A percentile compares a stretch with the other conserved stretches of the same genome.
Conservation (phyloP, 2,113 vertebrate genomes). For the Vireo altiloquus region DNA sequence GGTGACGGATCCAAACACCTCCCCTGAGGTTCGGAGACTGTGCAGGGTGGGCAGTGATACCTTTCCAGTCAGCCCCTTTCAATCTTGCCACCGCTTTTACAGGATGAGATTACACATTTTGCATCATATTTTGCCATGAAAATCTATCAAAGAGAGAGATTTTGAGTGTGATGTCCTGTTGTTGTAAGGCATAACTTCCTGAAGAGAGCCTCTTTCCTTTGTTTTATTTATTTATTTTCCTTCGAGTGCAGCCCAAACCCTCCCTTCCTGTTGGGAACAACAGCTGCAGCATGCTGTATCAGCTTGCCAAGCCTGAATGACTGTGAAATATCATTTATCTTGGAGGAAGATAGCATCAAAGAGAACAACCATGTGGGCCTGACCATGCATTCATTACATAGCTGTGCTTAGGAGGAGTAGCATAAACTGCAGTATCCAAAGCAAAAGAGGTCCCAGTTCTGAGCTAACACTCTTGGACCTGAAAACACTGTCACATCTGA, state of each 20-base stretch:
- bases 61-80: background rate
- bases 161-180: background rate
- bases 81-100: background rate
- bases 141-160: background rate
- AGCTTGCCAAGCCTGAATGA: background rate
- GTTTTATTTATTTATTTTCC: conserved; percentile 34
- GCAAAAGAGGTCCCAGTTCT: background rate
- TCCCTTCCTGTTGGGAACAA: conserved; percentile 43
- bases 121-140: background rate
- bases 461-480: background rate
- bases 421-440: background rate
- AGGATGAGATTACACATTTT: background rate
- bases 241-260: background rate
- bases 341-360: conserved; percentile 26
- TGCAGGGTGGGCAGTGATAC: accelerated
- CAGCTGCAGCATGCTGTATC: background rate
- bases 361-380: background rate
- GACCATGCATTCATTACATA: conserved; percentile 22
- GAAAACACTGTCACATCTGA: background rate
- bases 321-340: conserved; percentile 37
- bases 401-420: background rate
- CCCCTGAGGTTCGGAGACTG: background rate
- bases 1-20: background rate
- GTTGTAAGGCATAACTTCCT: background rate
- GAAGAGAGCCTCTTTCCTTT: background rate